Conservation (phyloP, 2,888 invertebrate genomes). For the Melanargia galathea region DNA sequence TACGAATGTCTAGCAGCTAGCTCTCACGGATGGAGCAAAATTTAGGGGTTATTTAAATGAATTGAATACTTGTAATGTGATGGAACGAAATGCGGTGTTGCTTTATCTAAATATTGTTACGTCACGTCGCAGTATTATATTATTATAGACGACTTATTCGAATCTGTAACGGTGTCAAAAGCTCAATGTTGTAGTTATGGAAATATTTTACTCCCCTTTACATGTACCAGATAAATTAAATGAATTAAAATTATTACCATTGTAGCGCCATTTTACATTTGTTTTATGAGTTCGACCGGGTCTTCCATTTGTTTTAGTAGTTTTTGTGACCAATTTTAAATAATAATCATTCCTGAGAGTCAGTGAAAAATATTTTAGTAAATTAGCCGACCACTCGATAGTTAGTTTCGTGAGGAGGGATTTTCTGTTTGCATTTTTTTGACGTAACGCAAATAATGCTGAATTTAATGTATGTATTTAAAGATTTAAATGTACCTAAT, state of each 20-base stretch:
- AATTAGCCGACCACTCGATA: conserved; percentile 12
- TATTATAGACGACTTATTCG: conserved; percentile 59
- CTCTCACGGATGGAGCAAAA: not conserved
- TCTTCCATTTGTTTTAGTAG: conserved; percentile 53
- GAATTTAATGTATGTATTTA: not conserved
- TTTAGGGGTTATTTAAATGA: not conserved
- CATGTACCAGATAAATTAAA: conserved; percentile 26
- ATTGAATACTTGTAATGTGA: conserved; percentile 8
- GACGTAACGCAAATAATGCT: not conserved
- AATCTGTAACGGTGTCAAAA: conserved; percentile 68
- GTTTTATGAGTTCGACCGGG: conserved; percentile 45
- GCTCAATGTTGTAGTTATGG: conserved; percentile 67
- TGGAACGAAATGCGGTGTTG: conserved; percentile 41
- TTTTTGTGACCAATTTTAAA: conserved; percentile 39
- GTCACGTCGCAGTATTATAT: conserved; percentile 67
- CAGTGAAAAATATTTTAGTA: conserved; percentile 16
- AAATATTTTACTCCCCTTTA: conserved; percentile 40
- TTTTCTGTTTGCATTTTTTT: conserved; percentile 6
- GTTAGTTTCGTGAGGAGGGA: conserved; percentile 13
- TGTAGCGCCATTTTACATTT: conserved; percentile 19
- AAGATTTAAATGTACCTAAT: not conserved
- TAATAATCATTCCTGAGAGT: conserved; percentile 20
- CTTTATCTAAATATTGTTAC: conserved; percentile 48
- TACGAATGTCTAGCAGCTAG: too few relatives aligned
- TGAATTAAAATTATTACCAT: conserved; percentile 14